Base-by-base conservation (phyloP, 2,113 vertebrate species). In the Crotophaga sulcirostris region DNA sequence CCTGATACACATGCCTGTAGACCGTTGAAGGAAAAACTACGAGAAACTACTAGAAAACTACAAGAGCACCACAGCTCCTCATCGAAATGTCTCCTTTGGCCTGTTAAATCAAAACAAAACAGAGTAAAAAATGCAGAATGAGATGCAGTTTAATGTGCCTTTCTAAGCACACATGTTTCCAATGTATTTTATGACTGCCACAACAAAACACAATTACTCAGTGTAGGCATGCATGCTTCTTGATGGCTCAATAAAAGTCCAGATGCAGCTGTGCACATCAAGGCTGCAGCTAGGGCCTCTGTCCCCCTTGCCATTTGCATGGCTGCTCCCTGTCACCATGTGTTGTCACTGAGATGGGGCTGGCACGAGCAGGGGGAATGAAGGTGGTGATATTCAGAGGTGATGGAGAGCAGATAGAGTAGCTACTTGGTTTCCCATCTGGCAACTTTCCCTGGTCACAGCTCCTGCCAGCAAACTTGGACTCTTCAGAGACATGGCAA, bases 151-250 rank as follows among this genome's bases (percentile, higher is more conserved):
- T 80, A 70, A 76, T 44, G 52, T 58, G 59, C 45, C 72, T 42
- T 85, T 88, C 75, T 58, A 73, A 40, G 38, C 78, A 77, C 92
- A 96, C 6, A 16, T 91, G 84, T 73, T 97, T 94, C 78, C 52
- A 84, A 76, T 95, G 38, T 63, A 58, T 74, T 95, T 96, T 94
- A 74, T 74, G 88, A 67, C 26, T 66, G 34, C 67, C 78, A 80
- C 78, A 90, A 77, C 87, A 90, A 94, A 96, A 88, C 11, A 4
- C 45, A 88, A 80, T 94, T 55, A 81, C 44, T 84, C 2, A 0
- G 42, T 13, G 52, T n/a, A 63, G 75, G 72, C 82, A 86, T 55
- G 34, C 3, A 0, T 47, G 54, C 49, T 92, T 51, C 90, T 85
- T 85, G 55, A 92, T n/a, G 42, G 63, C 86, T 87, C 79, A 86